A percentile compares a stretch with the other conserved stretches of the same genome.
These are phyloP conservation scores for Capitella teleta DNA, from an alignment of 1,140 invertebrate genomes.

Conservation along the genomic window DNA sequence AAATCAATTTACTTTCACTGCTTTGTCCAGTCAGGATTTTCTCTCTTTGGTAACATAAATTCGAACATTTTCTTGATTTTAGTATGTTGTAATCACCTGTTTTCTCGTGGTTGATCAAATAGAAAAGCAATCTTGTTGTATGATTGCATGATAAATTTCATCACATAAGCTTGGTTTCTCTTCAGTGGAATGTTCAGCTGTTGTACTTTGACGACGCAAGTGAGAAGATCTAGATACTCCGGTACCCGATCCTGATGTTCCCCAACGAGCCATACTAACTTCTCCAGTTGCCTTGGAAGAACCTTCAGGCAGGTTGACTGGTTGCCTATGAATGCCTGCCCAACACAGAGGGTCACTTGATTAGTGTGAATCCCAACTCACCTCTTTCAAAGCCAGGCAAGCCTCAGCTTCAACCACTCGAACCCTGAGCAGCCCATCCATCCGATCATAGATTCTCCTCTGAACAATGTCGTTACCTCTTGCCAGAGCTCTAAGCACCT, in stretches of 20 bases:
- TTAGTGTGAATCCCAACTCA: conserved; percentile 9
- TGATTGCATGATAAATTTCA: conserved; percentile 41
- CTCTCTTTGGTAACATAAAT: too few relatives aligned
- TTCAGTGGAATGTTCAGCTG: conserved; percentile 36
- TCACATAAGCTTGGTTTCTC: conserved; percentile 36
- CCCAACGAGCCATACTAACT: conserved; percentile 28
- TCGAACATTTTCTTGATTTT: too few relatives aligned
- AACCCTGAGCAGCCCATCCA: conserved; percentile 29
- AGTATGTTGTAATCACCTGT: conserved; percentile 20
- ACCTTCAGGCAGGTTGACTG: conserved; percentile 34
- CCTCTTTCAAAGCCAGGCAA: conserved; percentile 31
- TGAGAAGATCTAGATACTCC: conserved; percentile 34
- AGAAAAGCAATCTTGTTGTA: conserved; percentile 22
- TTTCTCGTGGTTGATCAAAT: conserved; percentile 22
- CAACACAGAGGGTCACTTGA: too few relatives aligned
- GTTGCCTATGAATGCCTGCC: conserved; percentile 35
- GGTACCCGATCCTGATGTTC: conserved; percentile 21
- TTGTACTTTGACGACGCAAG: conserved; percentile 24
- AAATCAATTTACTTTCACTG: too few relatives aligned
- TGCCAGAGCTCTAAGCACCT: conserved; percentile 25
- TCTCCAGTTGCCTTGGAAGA: conserved; percentile 27
- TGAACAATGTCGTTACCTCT: conserved; percentile 27
- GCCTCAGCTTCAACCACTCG: conserved; percentile 27
- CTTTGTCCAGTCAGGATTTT: too few relatives aligned
- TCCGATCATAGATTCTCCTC: conserved; percentile 27